Conservation (phyloP, 23 tunicate species). For the Halocynthia roretzi region DNA sequence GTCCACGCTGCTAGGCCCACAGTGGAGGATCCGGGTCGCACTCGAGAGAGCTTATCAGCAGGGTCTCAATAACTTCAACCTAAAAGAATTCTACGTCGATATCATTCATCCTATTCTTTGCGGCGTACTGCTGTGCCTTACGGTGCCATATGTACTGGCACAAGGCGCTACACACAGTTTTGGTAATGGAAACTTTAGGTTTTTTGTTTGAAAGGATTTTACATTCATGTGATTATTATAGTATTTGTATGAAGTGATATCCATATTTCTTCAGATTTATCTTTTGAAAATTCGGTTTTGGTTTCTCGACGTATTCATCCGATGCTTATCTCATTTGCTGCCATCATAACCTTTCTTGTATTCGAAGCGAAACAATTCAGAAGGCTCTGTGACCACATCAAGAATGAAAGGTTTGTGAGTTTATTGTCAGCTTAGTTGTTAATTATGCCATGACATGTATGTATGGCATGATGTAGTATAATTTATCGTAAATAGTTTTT, state of each 20-base stretch:
- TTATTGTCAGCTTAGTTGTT: too few relatives aligned
- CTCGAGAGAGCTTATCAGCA: conserved; percentile 56
- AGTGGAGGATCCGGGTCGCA: conserved; percentile 37
- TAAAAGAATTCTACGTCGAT: conserved; percentile 8
- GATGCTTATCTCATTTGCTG: conserved; percentile 14
- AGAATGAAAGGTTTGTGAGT: conserved; percentile 56
- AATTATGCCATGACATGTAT: too few relatives aligned
- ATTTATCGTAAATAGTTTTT: too few relatives aligned
- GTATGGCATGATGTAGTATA: too few relatives aligned
- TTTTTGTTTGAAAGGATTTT: too few relatives aligned
- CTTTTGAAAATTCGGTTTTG: not conserved
- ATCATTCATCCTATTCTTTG: conserved; percentile 34
- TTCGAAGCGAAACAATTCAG: conserved; percentile 62
- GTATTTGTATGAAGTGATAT: too few relatives aligned
- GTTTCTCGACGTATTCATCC: conserved; percentile 49
- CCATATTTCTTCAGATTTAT: not conserved
- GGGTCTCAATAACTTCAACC: conserved; percentile 36
- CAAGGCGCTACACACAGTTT: conserved; percentile 23
- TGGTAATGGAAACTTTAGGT: not conserved
- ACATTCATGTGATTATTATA: too few relatives aligned
- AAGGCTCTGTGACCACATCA: conserved; percentile 60
- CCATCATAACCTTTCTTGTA: conserved; percentile 19
- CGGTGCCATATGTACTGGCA: conserved; percentile 48
- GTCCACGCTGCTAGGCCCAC: conserved; percentile 37
- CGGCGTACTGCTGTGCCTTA: conserved; percentile 14